phyloP scores from a whole-genome alignment of 2,797 vertebrate genomes.

The Carapus acus region DNA sequence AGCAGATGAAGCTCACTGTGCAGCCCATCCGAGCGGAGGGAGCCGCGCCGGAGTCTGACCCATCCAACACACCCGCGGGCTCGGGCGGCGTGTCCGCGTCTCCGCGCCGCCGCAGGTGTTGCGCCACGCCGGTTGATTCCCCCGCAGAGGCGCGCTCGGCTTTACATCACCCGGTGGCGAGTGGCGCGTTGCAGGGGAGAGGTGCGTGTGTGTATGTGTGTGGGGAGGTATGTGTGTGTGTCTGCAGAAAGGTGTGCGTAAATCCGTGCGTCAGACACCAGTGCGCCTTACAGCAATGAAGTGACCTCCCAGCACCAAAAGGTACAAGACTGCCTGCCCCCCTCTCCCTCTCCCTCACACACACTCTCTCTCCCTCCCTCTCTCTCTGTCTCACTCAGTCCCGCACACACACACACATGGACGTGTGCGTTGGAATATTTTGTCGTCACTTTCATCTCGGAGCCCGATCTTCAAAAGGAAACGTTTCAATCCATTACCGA shows the following conservation, averaged over 20 bases:
- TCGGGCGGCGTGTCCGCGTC: background rate
- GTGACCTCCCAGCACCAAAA: conserved; percentile 9
- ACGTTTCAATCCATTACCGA: no score
- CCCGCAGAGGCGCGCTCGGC: background rate
- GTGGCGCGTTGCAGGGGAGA: background rate
- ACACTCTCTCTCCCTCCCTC: background rate
- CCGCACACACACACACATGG: background rate
- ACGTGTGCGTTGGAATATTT: background rate
- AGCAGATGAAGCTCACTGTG: conserved; percentile 81
- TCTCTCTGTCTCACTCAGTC: background rate
- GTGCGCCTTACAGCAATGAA: conserved; percentile 4
- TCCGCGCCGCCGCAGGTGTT: background rate
- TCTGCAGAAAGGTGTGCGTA: no score
- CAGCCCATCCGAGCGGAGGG: conserved; percentile 70
- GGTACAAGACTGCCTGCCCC: background rate
- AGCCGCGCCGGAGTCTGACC: conserved; percentile 44
- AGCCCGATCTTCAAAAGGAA: no score
- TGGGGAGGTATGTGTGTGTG: background rate
- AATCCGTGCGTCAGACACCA: background rate
- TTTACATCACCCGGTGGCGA: conserved; percentile 27
- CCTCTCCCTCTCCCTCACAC: conserved; percentile 6
- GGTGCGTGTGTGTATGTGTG: background rate
- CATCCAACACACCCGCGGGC: conserved; percentile 47
- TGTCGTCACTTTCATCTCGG: no score
- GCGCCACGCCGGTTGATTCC: no score